Evolutionary conservation across 1,140 invertebrate genomes (phyloP), one percentile per base, ranked within the genome.

Genomic region (Phymorhynchus buccinoides): DNA sequence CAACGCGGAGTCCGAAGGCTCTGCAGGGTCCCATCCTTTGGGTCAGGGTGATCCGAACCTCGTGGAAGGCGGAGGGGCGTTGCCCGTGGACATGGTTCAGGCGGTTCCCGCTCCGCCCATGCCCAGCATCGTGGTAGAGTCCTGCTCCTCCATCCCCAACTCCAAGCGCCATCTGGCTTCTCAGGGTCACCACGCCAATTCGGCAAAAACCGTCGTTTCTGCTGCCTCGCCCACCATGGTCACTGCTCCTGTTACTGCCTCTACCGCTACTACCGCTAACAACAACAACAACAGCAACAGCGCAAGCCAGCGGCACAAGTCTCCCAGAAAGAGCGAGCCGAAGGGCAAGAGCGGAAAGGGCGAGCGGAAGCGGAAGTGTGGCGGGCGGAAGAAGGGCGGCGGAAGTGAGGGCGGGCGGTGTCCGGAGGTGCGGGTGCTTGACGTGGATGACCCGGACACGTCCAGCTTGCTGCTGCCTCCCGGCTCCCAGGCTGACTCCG

Each of bases 71-170:
- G 27, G 18, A 14, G n/a, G 32, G 35, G 35, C 68, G 35, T 32
- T 78, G 30, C 73, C 30, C 73, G 30, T 27, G 32, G 30, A 3
- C 3, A 79, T 4, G 42, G 3, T 27, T 27, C 42, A 27, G 37
- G 1, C 35, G 18, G 35, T 16, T 2, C 37, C 73, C 73, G 12
- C 37, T 27, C 73, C 62, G 3, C 81, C 81, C 7, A 83, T 83
- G 81, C 81, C 81, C 62, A 83, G 81, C 41, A 83, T 83, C 62
- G 62, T 83, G 39, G 66, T 83, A n/a, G 81, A 83, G 41, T 83
- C 81, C 37, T 83, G 41, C 81, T 83, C 81, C 44, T 32, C 77
- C 16, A 9, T 79, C 4, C 77, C 77, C 3, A 9, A 3, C 9
- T 35, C 73, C 37, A 3, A 27, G n/a, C 56, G 18, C n/a, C 56